Conservation (phyloP, 2,888 invertebrate genomes). For the Horisme vitalbata region DNA sequence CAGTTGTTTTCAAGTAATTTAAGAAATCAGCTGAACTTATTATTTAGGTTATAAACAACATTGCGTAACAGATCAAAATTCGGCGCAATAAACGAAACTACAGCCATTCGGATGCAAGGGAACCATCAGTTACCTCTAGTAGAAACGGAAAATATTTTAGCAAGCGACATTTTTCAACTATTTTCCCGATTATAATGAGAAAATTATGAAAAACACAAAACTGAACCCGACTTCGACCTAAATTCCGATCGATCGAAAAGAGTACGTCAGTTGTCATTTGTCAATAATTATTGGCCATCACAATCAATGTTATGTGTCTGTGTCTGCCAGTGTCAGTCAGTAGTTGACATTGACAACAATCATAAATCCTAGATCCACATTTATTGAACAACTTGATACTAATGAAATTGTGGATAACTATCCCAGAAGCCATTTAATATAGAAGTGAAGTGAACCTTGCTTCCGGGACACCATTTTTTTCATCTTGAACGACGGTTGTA, state of each 20-base stretch:
- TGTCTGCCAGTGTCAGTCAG: neutral
- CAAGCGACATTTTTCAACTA: constrained; percentile 65
- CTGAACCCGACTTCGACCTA: too few species aligned
- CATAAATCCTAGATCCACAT: too few species aligned
- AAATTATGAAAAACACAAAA: constrained; percentile 25
- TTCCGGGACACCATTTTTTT: too few species aligned
- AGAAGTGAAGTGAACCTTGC: too few species aligned
- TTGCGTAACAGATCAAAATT: constrained; percentile 61
- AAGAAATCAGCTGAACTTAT: constrained; percentile 46
- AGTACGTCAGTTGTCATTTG: too few species aligned
- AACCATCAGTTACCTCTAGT: constrained; percentile 60
- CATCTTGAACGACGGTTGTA: too few species aligned
- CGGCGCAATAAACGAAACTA: neutral
- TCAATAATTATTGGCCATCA: too few species aligned
- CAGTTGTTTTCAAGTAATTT: neutral
- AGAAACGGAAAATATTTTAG: constrained; percentile 79
- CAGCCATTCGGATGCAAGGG: neutral
- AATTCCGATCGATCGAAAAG: constrained; percentile 15
- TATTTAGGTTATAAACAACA: constrained; percentile 66
- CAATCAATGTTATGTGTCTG: too few species aligned
- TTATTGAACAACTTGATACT: too few species aligned
- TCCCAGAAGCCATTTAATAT: too few species aligned
- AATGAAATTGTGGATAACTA: too few species aligned
- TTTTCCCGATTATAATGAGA: constrained; percentile 21
- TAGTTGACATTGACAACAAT: too few species aligned